Evolutionary conservation across 2,113 vertebrate genomes (phyloP), one percentile per base, ranked within the genome.

Genomic region (Istiophorus platypterus): DNA sequence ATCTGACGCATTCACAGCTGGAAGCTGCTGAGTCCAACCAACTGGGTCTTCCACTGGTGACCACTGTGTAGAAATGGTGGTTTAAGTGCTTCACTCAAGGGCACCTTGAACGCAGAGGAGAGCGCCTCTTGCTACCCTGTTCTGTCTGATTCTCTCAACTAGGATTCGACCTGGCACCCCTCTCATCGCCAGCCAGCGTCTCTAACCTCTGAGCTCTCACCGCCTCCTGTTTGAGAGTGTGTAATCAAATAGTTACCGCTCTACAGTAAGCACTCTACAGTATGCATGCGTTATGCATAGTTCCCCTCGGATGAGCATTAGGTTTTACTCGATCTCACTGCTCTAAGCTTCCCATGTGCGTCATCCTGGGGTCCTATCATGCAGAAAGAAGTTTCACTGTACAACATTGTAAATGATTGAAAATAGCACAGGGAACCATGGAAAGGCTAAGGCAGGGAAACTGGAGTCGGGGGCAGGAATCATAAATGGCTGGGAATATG

Each of bases 281-380:
- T 85, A 84, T 85, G 82, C 81, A 85, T 88, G 89, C 82, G 88
- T 82, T 88, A 72, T 81, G 72, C 85, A 85, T 54, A 78, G 72
- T 92, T 92, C 91, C 89, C 73, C 86, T 90, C 37, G 84, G 89
- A 92, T 88, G 85, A 92, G 91, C 92, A 91, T 93, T 84, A 78
- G 71, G 66, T 86, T 89, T 92, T 87, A 93, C 81, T 92, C 88
- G 89, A 91, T 92, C 89, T 91, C 90, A 86, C 88, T 59, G 88
- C 93, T 86, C 78, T 61, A 26, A 93, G 92, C 90, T 80, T 79
- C 69, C 82, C 70, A 74, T 74, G 89, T 89, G 85, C 82, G 80
- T 93, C 92, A 92, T 88, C 69, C 82, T 39, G 1, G 58, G 80
- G 85, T 89, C 80, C 86, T 15, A 62, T 88, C 85, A 75, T 82